Evolutionary conservation across 1,140 invertebrate genomes (phyloP).

Genomic region (Nymphalis io): DNA sequence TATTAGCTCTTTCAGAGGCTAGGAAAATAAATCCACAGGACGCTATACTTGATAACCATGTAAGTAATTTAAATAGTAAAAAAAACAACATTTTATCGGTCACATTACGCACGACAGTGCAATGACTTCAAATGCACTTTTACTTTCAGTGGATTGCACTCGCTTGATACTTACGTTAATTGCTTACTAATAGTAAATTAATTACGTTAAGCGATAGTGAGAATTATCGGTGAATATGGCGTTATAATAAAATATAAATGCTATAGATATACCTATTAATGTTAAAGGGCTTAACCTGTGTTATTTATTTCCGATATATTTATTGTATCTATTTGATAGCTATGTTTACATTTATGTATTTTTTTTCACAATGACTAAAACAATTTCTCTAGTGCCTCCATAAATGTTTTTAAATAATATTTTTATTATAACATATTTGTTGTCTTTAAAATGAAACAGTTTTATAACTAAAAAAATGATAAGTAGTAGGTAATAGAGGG

Average conservation of each 20-base stretch:
- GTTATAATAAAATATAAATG: background rate
- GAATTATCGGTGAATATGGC: background rate
- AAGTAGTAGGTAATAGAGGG: no score
- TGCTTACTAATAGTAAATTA: constrained; percentile 18
- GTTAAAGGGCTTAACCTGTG: background rate
- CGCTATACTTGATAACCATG: constrained; percentile 58
- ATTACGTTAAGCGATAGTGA: constrained; percentile 19
- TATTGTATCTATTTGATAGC: no score
- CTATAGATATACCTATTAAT: background rate
- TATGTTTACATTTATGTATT: no score
- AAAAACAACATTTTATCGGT: constrained; percentile 48
- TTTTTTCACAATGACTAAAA: no score
- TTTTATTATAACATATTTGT: no score
- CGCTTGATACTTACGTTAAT: constrained; percentile 41
- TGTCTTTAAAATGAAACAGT: no score
- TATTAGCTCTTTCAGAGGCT: constrained; percentile 36
- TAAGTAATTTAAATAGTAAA: constrained; percentile 62
- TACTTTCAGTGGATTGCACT: constrained; percentile 68
- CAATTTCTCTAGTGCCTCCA: no score
- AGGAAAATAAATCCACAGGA: constrained; percentile 59
- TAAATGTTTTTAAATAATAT: no score
- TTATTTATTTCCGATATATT: no score
- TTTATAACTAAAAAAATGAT: no score
- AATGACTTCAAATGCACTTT: constrained; percentile 68
- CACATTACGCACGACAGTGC: constrained; percentile 51